phyloP scores from a whole-genome alignment of 2,888 invertebrate species.

The Zeuzera pyrina region DNA sequence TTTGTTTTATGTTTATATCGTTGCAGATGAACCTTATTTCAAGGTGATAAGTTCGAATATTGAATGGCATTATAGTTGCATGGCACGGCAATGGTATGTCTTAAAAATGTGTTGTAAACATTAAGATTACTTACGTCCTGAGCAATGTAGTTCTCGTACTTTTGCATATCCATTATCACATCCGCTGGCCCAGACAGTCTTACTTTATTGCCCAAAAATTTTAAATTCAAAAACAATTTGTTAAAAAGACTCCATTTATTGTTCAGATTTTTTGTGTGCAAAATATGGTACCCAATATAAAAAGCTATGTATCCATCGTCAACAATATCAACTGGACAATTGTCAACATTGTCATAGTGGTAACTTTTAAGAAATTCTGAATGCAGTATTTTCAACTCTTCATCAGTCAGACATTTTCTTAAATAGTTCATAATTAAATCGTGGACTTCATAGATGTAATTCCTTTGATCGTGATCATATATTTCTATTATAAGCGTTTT shows the following conservation, averaged over 20 bases:
- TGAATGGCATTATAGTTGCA: too few relatives aligned
- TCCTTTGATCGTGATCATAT: conserved; percentile 73
- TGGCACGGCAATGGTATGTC: too few relatives aligned
- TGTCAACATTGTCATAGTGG: conserved; percentile 50
- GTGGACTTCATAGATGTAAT: conserved; percentile 80
- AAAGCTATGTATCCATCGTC: conserved; percentile 82
- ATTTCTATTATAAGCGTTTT: conserved; percentile 78
- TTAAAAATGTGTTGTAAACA: too few relatives aligned
- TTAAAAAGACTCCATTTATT: conserved; percentile 69
- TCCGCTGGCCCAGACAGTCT: conserved; percentile 79
- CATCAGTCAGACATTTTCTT: conserved; percentile 49
- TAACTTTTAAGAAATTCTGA: conserved; percentile 74
- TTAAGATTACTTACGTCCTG: conserved; percentile 56
- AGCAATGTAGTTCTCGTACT: conserved; percentile 74
- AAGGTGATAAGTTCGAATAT: too few relatives aligned
- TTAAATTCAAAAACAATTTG: conserved; percentile 76
- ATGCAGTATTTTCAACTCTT: conserved; percentile 67
- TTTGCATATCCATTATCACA: conserved; percentile 76
- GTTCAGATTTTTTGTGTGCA: conserved; percentile 56
- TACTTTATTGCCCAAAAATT: conserved; percentile 81
- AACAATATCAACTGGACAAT: conserved; percentile 72
- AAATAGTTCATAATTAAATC: conserved; percentile 78
- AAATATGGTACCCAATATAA: conserved; percentile 81
- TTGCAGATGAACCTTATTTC: too few relatives aligned
- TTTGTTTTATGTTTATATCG: too few relatives aligned